Evolutionary conservation across 1,140 invertebrate species (phyloP).

Genomic region (Drosophila pectinifera): DNA sequence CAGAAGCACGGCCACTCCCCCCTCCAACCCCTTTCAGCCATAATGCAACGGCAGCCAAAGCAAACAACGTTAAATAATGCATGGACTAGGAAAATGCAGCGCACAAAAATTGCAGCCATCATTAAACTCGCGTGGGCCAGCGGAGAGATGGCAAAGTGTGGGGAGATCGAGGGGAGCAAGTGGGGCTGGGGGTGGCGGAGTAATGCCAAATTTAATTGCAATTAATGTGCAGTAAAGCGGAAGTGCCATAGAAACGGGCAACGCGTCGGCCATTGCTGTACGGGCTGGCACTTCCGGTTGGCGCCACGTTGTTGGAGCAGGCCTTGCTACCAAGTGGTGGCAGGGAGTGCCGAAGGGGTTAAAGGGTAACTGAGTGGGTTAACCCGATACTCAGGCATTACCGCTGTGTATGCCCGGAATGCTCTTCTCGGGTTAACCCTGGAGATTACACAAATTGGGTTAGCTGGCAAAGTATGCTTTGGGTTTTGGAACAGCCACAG

Average conservation of each 20-base stretch:
- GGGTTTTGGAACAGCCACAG: not conserved
- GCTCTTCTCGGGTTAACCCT: slow-evolving; percentile 9
- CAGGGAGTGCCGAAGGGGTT: not conserved
- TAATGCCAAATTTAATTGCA: slow-evolving; percentile 81
- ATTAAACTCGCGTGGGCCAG: slow-evolving; percentile 47
- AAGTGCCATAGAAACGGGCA: slow-evolving; percentile 62
- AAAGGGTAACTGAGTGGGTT: slow-evolving; percentile 3
- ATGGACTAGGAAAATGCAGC: slow-evolving; percentile 64
- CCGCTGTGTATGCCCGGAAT: not conserved
- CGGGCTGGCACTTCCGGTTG: slow-evolving; percentile 65
- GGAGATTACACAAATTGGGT: slow-evolving; percentile 6
- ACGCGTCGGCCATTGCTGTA: slow-evolving; percentile 40
- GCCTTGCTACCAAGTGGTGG: not conserved
- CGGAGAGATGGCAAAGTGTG: not conserved
- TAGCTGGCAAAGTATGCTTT: not conserved
- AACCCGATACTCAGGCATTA: slow-evolving; percentile 5
- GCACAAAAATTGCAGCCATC: slow-evolving; percentile 62
- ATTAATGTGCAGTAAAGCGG: slow-evolving; percentile 76
- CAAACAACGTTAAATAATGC: slow-evolving; percentile 76
- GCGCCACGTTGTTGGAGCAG: slow-evolving; percentile 46
- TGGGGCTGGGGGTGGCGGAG: slow-evolving; percentile 6
- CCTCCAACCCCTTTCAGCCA: not conserved
- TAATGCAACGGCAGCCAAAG: slow-evolving; percentile 35
- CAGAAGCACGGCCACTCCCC: slow-evolving; percentile 17
- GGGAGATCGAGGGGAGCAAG: not conserved